Base-by-base conservation (phyloP, 2,888 invertebrate species). In the Dynastes maya region DNA sequence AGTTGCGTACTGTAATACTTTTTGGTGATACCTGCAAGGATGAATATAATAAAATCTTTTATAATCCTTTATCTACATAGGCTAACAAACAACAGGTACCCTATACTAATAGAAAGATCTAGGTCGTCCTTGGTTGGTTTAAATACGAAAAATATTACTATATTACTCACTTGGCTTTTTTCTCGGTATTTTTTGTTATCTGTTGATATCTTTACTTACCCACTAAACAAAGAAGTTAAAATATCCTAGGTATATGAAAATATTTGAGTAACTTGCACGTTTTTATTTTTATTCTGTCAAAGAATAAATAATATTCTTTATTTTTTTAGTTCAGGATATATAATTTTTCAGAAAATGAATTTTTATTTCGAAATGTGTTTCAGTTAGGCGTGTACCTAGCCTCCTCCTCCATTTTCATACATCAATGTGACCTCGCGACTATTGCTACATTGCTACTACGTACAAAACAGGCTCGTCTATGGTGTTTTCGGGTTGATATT, bases 401-500 rank as follows among this genome's bases (percentile, higher is more conserved):
- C 2, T 68, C 68, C 68, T 49, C 68, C 68, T 49, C 68, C 68
- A 68, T 68, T 68, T 68, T 49, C 49, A 22, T 68, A 16, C 53
- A 68, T 27, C 32, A 68, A 68, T 45, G 49, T 68, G 68, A 68
- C 68, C 68, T 68, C 68, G 68, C 68, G 53, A 16, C 29, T 61
- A 29, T 22, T 27, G 27, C 61, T 27, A 61, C 61, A 61, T 61
- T 29, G 22, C 29, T 61, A 29, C 61, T 22, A 11, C 55, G 22
- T 61, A 61, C 61, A 5, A 37, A 29, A 29, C 61, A 29, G 8
- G 61, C 27, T 61, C 8, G 55, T 13, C 55, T 55, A 6, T 11
- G 45, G 22, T 40, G 65, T 65, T 40, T 65, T 45, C 65, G 40
- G 65, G 40, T 65, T 65, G 16, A 37, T 37, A 65, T 65, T 40